Evolutionary conservation across 1,140 invertebrate species (phyloP).

Genomic region (Hypsibius dujardini): DNA sequence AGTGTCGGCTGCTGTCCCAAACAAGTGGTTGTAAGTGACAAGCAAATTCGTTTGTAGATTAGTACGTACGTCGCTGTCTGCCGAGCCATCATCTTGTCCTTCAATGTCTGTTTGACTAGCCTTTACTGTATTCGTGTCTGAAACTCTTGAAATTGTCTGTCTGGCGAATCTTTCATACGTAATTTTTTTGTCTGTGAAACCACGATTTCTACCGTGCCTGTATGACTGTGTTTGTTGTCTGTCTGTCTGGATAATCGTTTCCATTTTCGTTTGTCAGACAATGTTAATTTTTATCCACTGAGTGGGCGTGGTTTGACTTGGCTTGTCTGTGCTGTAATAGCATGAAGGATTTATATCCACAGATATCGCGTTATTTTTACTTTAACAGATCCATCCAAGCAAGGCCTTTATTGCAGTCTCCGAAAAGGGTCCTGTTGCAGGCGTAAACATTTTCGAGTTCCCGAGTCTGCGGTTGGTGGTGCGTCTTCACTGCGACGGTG

Average conservation of each 20-base stretch:
- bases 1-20: neutral
- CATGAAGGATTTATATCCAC: neutral
- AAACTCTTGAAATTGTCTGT: neutral
- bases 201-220: too few species aligned
- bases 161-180: neutral
- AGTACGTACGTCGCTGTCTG: too few species aligned
- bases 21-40: neutral
- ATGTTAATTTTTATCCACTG: too few species aligned
- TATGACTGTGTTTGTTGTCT: too few species aligned
- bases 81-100: too few species aligned
- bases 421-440: neutral
- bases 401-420: neutral
- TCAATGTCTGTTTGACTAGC: too few species aligned
- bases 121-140: neutral
- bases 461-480: neutral
- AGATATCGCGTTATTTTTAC: neutral
- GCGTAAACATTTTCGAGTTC: conserved; percentile 5
- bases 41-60: too few species aligned
- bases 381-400: neutral
- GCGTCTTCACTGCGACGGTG: neutral
- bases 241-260: too few species aligned
- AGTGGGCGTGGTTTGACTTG: too few species aligned
- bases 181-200: neutral
- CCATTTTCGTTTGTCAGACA: too few species aligned
- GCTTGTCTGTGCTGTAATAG: neutral